Base-by-base conservation (phyloP, 2,888 invertebrate genomes). In the Pteria penguin region DNA sequence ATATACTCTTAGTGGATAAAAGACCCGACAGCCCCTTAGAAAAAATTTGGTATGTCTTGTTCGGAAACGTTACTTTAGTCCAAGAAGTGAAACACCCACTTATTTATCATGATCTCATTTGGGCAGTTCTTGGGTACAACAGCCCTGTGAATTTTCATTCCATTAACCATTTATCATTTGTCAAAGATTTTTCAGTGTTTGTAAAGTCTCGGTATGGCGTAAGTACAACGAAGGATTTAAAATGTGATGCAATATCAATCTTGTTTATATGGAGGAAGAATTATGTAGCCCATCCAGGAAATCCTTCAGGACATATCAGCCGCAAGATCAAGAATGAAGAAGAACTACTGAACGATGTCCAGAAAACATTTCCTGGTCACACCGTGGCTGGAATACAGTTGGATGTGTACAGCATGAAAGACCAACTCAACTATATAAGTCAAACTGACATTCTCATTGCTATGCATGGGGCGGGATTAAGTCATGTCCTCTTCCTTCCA, bases 381-480 rank as follows among this genome's bases (percentile, higher is more conserved):
- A 65, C 72, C 52, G 79, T 91, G 0, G 81, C 70, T n/a, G 90
- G 85, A 14, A 36, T 87, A 26, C 90, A 91, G 82, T 79, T 91
- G 4, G 92, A 92, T 57, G 31, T 82, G 22, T 77, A 89, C 61
- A 60, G 81, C n/a, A 88, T 92, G 80, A 61, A 79, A 26, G 73
- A 88, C 29, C 92, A 92, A 79, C 80, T 92, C 14, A 33, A 86
- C 52, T 32, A 83, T 2, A 84, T 91, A 3, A 52, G 86, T 1
- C 76, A 82, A 11, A 88, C 91, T 1, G 91, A 92, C 80, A 85
- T 92, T 63, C 79, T 92, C 18, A 82, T 92, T 1, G 91, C 91
- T 4, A 91, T 92, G 91, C 92, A 92, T 70, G 92, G 92, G 11
- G 92, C 92, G 2, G 92, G 91, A 3, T 79, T 92, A 52, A 86